phyloP scores from a whole-genome alignment of 1,140 invertebrate genomes.

The Bombus sylvicola region DNA sequence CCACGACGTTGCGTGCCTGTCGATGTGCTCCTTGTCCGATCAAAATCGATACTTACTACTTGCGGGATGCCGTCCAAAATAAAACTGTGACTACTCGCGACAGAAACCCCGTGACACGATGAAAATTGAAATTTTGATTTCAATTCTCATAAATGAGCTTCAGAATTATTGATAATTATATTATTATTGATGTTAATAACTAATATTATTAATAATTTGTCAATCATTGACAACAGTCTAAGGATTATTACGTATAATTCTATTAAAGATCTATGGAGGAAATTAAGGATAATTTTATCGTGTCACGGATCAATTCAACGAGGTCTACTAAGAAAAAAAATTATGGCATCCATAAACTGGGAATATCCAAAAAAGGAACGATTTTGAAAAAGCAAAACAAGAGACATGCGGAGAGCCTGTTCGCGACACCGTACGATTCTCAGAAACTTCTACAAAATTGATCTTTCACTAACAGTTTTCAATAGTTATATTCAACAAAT shows the following conservation, averaged over 20 bases:
- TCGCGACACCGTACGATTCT: slow-evolving; percentile 7
- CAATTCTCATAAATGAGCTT: too few species aligned
- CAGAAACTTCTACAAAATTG: not conserved
- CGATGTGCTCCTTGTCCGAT: slow-evolving; percentile 9
- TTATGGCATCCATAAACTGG: not conserved
- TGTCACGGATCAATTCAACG: not conserved
- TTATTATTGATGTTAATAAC: not conserved
- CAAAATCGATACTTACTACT: slow-evolving; percentile 58
- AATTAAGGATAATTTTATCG: not conserved
- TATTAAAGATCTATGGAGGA: not conserved
- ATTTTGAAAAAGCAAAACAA: not conserved
- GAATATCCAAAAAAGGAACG: not conserved
- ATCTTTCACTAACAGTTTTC: not conserved
- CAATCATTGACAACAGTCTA: too few species aligned
- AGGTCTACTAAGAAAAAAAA: not conserved
- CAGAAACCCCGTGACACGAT: not conserved
- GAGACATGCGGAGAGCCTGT: not conserved
- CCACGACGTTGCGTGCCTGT: not conserved
- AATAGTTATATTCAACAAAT: not conserved
- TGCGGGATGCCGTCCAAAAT: slow-evolving; percentile 7
- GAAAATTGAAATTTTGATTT: not conserved
- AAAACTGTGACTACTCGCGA: slow-evolving; percentile 18
- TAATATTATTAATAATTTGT: not conserved
- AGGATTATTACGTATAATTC: not conserved
- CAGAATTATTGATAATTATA: not conserved